phyloP scores from a whole-genome alignment of 30 jellyfish, hydroid and myxozoan genomes.

The Pseudorhiza aurosa region DNA sequence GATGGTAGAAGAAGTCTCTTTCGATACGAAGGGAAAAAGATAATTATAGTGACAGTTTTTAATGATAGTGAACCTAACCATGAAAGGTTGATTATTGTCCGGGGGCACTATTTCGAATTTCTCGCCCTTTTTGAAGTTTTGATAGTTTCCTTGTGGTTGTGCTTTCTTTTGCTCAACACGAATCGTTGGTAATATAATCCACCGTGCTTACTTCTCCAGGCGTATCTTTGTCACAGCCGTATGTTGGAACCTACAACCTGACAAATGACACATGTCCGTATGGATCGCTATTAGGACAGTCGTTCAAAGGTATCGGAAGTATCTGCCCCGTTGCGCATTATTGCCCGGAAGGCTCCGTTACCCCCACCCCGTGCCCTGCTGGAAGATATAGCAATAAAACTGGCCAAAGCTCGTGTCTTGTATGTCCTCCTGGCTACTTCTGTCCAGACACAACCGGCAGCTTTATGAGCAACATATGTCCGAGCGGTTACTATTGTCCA shows the following conservation, averaged over 20 bases:
- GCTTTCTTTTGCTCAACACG: too few relatives aligned
- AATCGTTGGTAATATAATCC: too few relatives aligned
- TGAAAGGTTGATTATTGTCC: too few relatives aligned
- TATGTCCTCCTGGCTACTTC: conserved; percentile 98
- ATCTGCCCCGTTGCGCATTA: conserved; percentile 92
- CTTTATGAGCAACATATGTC: conserved; percentile 53
- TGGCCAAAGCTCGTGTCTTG: conserved; percentile 78
- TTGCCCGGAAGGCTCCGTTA: conserved; percentile 80
- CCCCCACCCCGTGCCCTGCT: conserved; percentile 81
- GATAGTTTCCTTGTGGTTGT: too few relatives aligned
- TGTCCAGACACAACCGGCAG: conserved; percentile 78
- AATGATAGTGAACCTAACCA: too few relatives aligned
- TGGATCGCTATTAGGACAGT: conserved; percentile 86
- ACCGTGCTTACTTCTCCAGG: conserved; percentile 74
- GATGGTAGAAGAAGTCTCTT: too few relatives aligned
- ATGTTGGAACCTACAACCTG: conserved; percentile 75
- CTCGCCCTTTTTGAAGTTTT: too few relatives aligned
- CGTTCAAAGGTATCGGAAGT: conserved; percentile 94
- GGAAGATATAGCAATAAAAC: conserved; percentile 84
- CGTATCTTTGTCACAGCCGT: conserved; percentile 83
- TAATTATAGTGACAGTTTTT: too few relatives aligned
- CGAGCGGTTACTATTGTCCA: conserved; percentile 90
- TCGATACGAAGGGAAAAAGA: too few relatives aligned
- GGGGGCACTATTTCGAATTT: too few relatives aligned
- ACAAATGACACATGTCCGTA: conserved; percentile 92